Conservation (phyloP, 2,113 vertebrate species). For the Cinclus mexicanus region DNA sequence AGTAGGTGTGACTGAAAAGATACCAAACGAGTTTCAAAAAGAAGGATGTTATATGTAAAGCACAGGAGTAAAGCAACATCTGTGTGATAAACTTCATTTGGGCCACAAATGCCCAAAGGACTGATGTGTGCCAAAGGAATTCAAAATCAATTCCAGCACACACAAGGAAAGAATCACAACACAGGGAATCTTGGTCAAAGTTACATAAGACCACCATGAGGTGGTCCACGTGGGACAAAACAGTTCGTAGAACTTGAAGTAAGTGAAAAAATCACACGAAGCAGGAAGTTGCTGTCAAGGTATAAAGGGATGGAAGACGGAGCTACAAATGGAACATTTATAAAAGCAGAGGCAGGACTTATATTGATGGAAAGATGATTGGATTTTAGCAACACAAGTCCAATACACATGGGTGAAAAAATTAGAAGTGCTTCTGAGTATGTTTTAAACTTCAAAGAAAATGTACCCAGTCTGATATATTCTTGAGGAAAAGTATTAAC, state of each 20-base stretch:
- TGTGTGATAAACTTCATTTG: neutral
- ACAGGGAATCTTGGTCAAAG: neutral
- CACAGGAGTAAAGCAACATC: neutral
- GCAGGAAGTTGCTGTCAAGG: neutral
- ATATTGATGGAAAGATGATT: neutral
- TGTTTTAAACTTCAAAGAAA: neutral
- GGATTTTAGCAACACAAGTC: neutral
- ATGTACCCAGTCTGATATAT: neutral
- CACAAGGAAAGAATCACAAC: neutral
- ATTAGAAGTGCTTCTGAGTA: neutral
- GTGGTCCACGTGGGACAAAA: neutral
- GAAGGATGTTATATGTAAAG: neutral
- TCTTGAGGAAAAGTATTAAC: neutral
- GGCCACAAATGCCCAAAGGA: neutral
- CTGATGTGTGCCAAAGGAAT: neutral
- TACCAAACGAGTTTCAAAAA: neutral
- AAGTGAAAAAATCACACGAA: neutral
- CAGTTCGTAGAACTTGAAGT: neutral
- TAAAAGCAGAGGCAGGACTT: neutral
- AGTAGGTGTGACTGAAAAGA: neutral
- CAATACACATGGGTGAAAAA: neutral
- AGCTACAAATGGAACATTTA: neutral
- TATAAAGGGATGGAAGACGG: neutral
- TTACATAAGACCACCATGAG: neutral
- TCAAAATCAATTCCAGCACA: neutral